phyloP scores from a whole-genome alignment of 2,888 invertebrate genomes.

The Amphimallon solstitiale region DNA sequence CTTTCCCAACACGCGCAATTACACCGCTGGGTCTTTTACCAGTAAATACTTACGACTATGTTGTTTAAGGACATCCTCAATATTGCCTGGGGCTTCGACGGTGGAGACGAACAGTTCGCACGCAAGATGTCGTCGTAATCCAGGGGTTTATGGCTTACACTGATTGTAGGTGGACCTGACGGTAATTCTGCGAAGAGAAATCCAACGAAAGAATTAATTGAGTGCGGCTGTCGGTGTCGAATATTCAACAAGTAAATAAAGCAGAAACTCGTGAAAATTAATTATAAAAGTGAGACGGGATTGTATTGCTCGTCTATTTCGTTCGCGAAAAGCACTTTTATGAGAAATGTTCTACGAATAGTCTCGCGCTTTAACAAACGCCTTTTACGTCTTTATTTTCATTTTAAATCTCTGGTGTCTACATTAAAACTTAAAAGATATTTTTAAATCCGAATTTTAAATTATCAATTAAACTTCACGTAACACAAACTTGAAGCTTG shows the following conservation, averaged over 20 bases:
- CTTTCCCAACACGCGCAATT: no score
- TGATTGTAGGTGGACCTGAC: conserved; percentile 72
- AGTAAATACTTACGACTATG: conserved; percentile 72
- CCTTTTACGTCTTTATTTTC: no score
- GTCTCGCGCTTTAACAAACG: no score
- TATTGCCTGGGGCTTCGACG: conserved; percentile 78
- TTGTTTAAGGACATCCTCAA: conserved; percentile 83
- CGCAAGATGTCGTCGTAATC: conserved; percentile 78
- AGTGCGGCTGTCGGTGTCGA: not conserved
- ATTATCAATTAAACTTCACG: no score
- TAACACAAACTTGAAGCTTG: no score
- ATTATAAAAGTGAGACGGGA: not conserved
- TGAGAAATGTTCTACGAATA: not conserved
- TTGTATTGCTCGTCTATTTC: not conserved
- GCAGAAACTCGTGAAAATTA: no score
- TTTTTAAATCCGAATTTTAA: no score
- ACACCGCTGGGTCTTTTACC: no score
- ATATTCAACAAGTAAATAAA: not conserved
- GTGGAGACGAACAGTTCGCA: conserved; percentile 83
- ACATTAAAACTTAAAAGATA: no score
- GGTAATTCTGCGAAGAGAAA: conserved; percentile 71
- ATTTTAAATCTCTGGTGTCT: no score
- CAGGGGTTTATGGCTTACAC: conserved; percentile 78
- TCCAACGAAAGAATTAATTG: conserved; percentile 1
- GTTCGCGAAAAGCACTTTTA: not conserved